Evolutionary conservation across 1,140 invertebrate genomes (phyloP).

Genomic region (Drosophila navojoa): DNA sequence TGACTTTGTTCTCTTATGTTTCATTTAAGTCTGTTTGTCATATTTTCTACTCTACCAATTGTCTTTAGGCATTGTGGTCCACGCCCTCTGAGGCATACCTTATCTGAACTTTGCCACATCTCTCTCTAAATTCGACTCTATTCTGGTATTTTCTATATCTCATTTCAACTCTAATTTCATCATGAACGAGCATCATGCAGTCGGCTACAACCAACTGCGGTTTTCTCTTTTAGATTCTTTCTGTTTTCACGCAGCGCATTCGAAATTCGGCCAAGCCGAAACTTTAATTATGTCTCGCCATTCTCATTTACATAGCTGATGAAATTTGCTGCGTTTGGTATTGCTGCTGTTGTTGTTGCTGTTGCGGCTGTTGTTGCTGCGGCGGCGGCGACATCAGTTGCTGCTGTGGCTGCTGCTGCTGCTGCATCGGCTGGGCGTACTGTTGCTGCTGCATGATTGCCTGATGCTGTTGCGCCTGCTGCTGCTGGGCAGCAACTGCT

Average conservation of each 20-base stretch:
- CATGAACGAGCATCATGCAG: not conserved
- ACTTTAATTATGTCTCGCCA: constrained; percentile 1
- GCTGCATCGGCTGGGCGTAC: constrained; percentile 18
- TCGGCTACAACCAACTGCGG: too few species aligned
- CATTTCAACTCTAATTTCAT: too few species aligned
- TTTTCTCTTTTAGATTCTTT: not conserved
- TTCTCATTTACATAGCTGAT: constrained; percentile 67
- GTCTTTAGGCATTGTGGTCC: too few species aligned
- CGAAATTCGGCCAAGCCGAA: constrained; percentile 29
- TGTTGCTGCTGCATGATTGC: constrained; percentile 33
- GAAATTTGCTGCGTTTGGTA: constrained; percentile 61
- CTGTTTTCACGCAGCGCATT: constrained; percentile 9
- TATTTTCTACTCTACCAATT: too few species aligned
- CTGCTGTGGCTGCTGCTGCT: constrained; percentile 27
- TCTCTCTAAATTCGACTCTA: too few species aligned
- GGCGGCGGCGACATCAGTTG: constrained; percentile 16
- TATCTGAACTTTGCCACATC: too few species aligned
- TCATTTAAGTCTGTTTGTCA: too few species aligned
- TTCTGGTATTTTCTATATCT: too few species aligned
- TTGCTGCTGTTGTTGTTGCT: constrained; percentile 30
- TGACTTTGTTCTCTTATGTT: too few species aligned
- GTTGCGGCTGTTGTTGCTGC: constrained; percentile 26
- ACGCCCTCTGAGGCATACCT: too few species aligned
- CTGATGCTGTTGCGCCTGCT: constrained; percentile 40
- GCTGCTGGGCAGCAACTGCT: constrained; percentile 57